Base-by-base conservation (phyloP, 2,888 invertebrate genomes). In the Agonum fuliginosum region DNA sequence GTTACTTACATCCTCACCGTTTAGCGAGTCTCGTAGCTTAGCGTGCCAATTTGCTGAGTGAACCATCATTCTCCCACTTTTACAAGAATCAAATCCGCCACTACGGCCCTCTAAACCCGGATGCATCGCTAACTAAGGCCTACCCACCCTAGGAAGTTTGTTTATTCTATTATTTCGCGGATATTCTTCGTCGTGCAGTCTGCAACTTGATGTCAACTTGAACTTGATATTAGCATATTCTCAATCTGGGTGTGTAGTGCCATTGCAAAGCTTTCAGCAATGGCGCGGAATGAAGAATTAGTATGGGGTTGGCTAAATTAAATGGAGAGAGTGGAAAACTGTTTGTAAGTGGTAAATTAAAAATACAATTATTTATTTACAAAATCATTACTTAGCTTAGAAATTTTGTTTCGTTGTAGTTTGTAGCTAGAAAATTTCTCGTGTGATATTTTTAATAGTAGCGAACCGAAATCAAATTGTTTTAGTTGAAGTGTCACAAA, bases 21-120 rank as follows among this genome's bases (percentile, higher is more conserved):
- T 73, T 73, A 62, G 37, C 24, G 34, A 14, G 12, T 74, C 81
- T 81, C 81, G 82, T 83, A 84, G 82, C 84, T 85, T 84, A 84
- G 83, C 83, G 81, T 82, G 81, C 84, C 84, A 85, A 85, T 85
- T 85, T 85, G 84, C 83, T 83, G 83, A 84, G 83, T 83, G 82
- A 81, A 82, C 81, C 81, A 65, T 65, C 74, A 46, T 27, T 75
- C 74, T 65, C 27, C 2, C 34, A 17, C 19, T 30, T 48, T 37
- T 58, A 73, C 65, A 75, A 22, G 74, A 75, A 75, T 75, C 74
- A 75, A 75, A 75, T 62, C 58, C 43, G 19, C 19, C 17, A 22
- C 37, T 22, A 3, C 5, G 1, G 12, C 54, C 54, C 58, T 54
- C 30, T 72, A 51, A 54, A 10, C 12, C 62, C 27, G 67, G 37